Base-by-base conservation (phyloP, 1,140 invertebrate genomes). In the Neocloeon triangulifer region DNA sequence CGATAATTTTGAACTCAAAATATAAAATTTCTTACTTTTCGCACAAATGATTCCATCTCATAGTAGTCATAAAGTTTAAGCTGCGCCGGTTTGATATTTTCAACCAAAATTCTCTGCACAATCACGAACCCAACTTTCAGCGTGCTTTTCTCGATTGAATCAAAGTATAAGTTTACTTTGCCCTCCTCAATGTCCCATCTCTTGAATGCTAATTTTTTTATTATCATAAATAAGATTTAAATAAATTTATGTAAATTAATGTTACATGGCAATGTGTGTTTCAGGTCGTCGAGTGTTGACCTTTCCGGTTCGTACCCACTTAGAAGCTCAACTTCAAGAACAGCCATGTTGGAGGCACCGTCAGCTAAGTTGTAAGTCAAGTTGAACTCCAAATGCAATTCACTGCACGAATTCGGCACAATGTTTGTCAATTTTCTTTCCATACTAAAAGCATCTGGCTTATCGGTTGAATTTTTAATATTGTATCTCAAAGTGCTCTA, bases 281-380 rank as follows among this genome's bases (percentile, higher is more conserved):
- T 35, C 8, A 42, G 34, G 16, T 34, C 32, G 36, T 62, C 55
- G 1, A 68, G 46, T 6, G 49, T 49, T 0, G 49, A 41, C 17
- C 59, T 60, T 33, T 67, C 63, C 0, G 65, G 58, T 7, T 55
- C 50, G 47, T 61, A 74, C 0, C 69, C 70, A n/a, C 66, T 66
- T 8, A 72, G 61, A 53, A 73, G 61, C 13, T 57, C 50, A 1
- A 73, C 49, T 39, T 72, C 67, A 12, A 73, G 38, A 2, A 73
- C 47, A 34, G 65, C 66, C 69, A 74, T 73, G 43, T 69, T 68
- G 2, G 57, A 55, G 34, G 51, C 50, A 32, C 52, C 49, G 32
- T 55, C 53, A 4, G 48, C 43, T 30, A 53, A 41, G 36, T 57
- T 58, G 29, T 58, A 60, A n/a, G n/a, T n/a, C n/a, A n/a, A n/a